A percentile compares a stretch with the other conserved stretches of the same genome.
Conservation (phyloP, 2,113 vertebrate species). For the Paramisgurnus dabryanus region DNA sequence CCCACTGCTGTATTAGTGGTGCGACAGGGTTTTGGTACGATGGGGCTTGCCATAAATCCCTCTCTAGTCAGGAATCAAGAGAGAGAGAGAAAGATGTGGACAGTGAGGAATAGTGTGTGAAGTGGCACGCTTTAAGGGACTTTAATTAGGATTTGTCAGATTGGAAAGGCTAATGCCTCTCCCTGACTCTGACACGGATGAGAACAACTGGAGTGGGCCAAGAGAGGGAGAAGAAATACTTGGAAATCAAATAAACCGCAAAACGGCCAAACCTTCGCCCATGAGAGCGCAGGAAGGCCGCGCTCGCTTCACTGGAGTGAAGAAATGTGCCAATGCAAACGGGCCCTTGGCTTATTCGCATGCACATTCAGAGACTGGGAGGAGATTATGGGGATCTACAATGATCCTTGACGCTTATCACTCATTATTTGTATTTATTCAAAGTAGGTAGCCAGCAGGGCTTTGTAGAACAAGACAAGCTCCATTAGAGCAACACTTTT, state of each 20-base stretch:
- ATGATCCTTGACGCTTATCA: conserved; percentile 13
- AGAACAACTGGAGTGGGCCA: conserved; percentile 19
- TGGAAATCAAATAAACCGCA: conserved; percentile 27
- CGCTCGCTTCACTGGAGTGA: conserved; percentile 19
- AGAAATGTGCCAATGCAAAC: conserved; percentile 13
- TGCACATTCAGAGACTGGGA: background rate
- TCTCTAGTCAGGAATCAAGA: conserved; percentile 20
- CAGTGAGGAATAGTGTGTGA: conserved; percentile 34
- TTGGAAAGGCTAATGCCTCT: conserved; percentile 43
- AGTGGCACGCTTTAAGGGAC: conserved; percentile 36
- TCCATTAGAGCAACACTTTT: conserved; percentile 14
- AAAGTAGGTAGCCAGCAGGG: conserved; percentile 27
- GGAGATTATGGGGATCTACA: conserved; percentile 10
- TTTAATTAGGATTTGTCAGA: conserved; percentile 49
- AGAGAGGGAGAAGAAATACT: conserved; percentile 30
- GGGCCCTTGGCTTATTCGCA: conserved; percentile 1
- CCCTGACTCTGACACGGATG: conserved; percentile 42
- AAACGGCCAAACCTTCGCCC: background rate
- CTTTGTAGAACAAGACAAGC: background rate
- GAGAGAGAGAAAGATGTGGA: conserved; percentile 2
- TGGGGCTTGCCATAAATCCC: conserved; percentile 27
- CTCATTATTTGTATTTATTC: conserved; percentile 32
- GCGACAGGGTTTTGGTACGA: conserved; percentile 28
- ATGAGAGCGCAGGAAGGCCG: conserved; percentile 3
- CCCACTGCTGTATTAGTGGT: conserved; percentile 20